Conservation (phyloP, 2,888 invertebrate genomes). For the Malacosoma neustria region DNA sequence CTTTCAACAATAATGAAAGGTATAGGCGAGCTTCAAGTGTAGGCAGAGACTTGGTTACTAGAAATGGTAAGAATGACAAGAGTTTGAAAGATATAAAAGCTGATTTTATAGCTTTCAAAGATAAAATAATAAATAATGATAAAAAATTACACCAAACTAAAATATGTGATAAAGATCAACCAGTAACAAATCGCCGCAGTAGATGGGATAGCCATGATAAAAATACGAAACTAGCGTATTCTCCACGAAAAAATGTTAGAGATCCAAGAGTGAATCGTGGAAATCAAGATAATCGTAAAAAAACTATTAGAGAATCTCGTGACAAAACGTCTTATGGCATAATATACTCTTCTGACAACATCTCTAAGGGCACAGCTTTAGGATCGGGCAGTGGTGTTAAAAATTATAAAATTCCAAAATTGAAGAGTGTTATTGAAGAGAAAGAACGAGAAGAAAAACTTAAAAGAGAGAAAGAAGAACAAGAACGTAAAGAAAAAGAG, state of each 20-base stretch:
- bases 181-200: conserved; percentile 11
- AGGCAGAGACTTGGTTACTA: conserved; percentile 29
- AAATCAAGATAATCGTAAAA: conserved; percentile 16
- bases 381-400: conserved; percentile 54
- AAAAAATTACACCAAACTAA: conserved; percentile 9
- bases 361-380: conserved; percentile 50
- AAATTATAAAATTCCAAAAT: conserved; percentile 68
- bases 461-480: conserved; percentile 2
- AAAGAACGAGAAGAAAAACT: conserved; percentile 4
- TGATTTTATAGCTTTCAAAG: conserved; percentile 41
- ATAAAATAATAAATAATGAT: conserved; percentile 6
- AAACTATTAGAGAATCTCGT: conserved; percentile 17
- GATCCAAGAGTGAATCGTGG: conserved; percentile 46
- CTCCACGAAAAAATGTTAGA: conserved; percentile 38
- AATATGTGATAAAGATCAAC: conserved; percentile 10
- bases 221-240: conserved; percentile 21
- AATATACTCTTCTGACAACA: conserved; percentile 57
- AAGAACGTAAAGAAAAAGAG: conserved; percentile 1
- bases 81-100: conserved; percentile 52
- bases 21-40: conserved; percentile 47
- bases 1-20: conserved; percentile 13
- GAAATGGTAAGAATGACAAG: conserved; percentile 17
- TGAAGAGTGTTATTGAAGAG: conserved; percentile 32
- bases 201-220: conserved; percentile 18
- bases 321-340: conserved; percentile 35